Evolutionary conservation across 1,140 invertebrate genomes (phyloP), one percentile per base, ranked within the genome.

Genomic region (Zaprionus davidi): DNA sequence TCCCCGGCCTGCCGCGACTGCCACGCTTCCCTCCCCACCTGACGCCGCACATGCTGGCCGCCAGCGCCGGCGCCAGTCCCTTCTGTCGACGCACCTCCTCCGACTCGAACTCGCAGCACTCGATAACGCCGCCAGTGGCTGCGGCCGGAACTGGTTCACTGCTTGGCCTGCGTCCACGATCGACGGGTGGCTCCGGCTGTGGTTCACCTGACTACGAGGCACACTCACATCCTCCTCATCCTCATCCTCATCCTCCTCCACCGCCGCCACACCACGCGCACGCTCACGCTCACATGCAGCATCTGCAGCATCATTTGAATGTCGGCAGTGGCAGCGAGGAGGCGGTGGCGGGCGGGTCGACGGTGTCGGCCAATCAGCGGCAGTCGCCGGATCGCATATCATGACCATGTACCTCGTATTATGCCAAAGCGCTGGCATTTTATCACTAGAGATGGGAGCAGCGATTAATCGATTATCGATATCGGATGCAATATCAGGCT

Each of bases 1-100:
- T 94, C 46, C 93, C 93, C 17, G 93, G 93, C 2, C 80, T 95
- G 38, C 92, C 93, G 4, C 93, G 93, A 15, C 91, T 94, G 53
- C 81, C 93, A 9, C 90, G 90, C 3, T 93, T 93, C 59, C 78
- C 64, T 1, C 91, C 84, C 3, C 83, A 81, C 49, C 67, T 92
- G 31, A 79, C 91, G 66, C 79, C 92, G 15, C 90, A 92, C 58
- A 74, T 92, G 69, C 72, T 92, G 65, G 67, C 86, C 60, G 71
- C 72, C 5, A 58, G 75, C 17, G 65, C 83, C 13, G 76, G 46
- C 3, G 20, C 76, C 17, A 72, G 72, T 26, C 93, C 76, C 75
- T 93, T 70, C 73, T 91, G 73, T 69, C 84, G 71, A 28, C 85
- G 79, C 66, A 93, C 82, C 55, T 93, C 93, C 15, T 93, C 93